Evolutionary conservation across 1,140 invertebrate species (phyloP).

Genomic region (Vanessa tameamea): DNA sequence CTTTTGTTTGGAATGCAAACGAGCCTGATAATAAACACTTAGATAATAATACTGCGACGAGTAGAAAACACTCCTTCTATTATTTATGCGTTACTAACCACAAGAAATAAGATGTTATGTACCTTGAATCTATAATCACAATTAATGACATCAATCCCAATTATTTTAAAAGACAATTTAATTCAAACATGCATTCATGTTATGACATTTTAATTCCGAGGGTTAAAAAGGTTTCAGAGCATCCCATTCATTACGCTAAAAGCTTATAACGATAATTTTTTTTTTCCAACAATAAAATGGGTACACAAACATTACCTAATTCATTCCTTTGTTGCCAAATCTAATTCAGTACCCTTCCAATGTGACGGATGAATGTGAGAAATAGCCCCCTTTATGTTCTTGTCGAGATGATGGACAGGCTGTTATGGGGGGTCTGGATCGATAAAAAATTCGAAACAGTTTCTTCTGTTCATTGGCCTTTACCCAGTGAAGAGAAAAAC

Average conservation of each 20-base stretch:
- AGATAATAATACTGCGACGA: too few relatives aligned
- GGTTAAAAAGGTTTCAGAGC: not conserved
- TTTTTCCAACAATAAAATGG: conserved; percentile 20
- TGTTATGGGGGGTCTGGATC: conserved; percentile 4
- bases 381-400: conserved; percentile 10
- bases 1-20: too few relatives aligned
- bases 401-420: conserved; percentile 7
- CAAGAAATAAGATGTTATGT: too few relatives aligned
- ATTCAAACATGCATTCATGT: not conserved
- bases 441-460: not conserved
- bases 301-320: conserved; percentile 20
- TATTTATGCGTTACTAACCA: too few relatives aligned
- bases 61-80: too few relatives aligned
- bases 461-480: not conserved
- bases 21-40: too few relatives aligned
- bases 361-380: conserved; percentile 20
- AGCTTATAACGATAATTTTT: conserved; percentile 14
- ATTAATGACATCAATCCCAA: not conserved
- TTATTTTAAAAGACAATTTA: not conserved
- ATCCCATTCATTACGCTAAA: conserved; percentile 18
- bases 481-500: not conserved
- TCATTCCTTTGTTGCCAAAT: conserved; percentile 24
- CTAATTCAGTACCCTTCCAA: conserved; percentile 22
- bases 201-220: conserved; percentile 11
- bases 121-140: not conserved